These are phyloP conservation scores for Tor tambroides DNA, from an alignment of 2,113 vertebrate genomes.

Conservation along the genomic window DNA sequence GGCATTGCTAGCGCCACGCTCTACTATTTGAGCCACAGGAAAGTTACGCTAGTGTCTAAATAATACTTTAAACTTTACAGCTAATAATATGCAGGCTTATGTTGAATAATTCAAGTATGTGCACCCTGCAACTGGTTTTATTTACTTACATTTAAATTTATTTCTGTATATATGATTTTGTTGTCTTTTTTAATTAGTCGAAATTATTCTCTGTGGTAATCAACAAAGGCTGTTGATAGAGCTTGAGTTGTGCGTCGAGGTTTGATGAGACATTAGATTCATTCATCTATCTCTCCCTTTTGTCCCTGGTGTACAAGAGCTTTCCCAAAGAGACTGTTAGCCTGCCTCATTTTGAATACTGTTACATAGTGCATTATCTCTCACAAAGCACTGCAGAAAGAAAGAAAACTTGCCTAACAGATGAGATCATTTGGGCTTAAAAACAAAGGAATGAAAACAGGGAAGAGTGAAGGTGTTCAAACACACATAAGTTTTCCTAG, in stretches of 20 bases:
- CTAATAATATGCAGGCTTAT: no score
- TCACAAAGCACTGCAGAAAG: background rate
- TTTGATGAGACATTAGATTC: no score
- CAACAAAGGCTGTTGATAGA: no score
- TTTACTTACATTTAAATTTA: no score
- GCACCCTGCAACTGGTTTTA: no score
- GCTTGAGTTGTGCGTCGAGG: no score
- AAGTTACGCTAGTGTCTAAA: no score
- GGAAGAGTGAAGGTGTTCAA: constrained; percentile 52
- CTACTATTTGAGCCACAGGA: no score
- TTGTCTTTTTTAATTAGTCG: background rate
- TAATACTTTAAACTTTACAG: no score
- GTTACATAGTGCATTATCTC: constrained; percentile 59
- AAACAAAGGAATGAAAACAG: constrained; percentile 67
- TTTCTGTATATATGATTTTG: background rate
- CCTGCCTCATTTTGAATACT: constrained; percentile 48
- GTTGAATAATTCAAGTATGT: no score
- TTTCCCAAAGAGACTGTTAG: background rate
- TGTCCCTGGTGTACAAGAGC: background rate
- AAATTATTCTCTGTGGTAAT: no score
- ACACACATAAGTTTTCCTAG: constrained; percentile 48
- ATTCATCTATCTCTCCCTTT: background rate
- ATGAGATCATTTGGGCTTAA: constrained; percentile 72
- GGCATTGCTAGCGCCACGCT: no score
- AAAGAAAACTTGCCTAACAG: constrained; percentile 66